These are phyloP conservation scores for Porites lobata DNA, from an alignment of 92 coral and sea anemone genomes.

Conservation along the genomic window DNA sequence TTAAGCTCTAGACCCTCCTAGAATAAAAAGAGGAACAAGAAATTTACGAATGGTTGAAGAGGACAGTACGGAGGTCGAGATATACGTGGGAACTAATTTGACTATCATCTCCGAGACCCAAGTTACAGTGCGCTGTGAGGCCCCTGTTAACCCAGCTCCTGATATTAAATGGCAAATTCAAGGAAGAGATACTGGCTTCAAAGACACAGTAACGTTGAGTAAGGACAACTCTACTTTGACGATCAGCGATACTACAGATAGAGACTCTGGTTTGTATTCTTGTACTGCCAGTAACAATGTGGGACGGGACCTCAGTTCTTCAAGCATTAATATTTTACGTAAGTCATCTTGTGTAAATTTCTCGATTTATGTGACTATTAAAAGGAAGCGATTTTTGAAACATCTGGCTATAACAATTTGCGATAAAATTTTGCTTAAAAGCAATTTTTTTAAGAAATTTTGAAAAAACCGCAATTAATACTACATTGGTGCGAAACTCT, in stretches of 20 bases:
- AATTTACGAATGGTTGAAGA: not conserved
- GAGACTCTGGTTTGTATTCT: conserved; percentile 81
- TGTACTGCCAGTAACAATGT: conserved; percentile 79
- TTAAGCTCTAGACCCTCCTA: conserved; percentile 32
- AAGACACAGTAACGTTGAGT: conserved; percentile 49
- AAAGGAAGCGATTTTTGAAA: no score
- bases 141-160: conserved; percentile 66
- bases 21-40: conserved; percentile 11
- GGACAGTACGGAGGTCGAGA: conserved; percentile 13
- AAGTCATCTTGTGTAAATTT: not conserved
- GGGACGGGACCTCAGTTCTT: conserved; percentile 77
- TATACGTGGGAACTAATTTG: conserved; percentile 70
- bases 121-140: conserved; percentile 75
- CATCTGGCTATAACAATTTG: no score
- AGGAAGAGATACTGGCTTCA: conserved; percentile 40
- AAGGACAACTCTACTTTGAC: conserved; percentile 37
- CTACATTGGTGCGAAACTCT: no score
- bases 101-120: conserved; percentile 81
- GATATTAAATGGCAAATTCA: conserved; percentile 65
- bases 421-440: no score
- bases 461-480: no score
- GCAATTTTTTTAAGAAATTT: no score
- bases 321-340: conserved; percentile 74
- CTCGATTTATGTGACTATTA: not conserved
- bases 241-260: conserved; percentile 58